A percentile compares a stretch with the other conserved stretches of the same genome.
phyloP scores from a whole-genome alignment of 2,797 vertebrate species.

The Chrysocyon brachyurus region DNA sequence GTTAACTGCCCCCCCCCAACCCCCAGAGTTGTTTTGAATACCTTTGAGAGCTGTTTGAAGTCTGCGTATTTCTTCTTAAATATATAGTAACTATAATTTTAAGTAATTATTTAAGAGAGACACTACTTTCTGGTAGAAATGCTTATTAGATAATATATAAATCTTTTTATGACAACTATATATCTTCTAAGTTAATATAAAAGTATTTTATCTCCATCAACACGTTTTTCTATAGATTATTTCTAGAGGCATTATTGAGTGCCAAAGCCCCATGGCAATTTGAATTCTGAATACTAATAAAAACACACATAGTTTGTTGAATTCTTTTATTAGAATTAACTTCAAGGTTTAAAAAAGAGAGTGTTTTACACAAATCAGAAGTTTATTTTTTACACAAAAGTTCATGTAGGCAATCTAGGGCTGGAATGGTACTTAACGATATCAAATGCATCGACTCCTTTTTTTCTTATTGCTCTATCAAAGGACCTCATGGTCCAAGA shows the following conservation, averaged over 20 bases:
- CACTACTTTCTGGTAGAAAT: constrained; percentile 27
- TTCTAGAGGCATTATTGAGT: background rate
- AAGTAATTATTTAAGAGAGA: constrained; percentile 41
- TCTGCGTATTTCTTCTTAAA: constrained; percentile 6
- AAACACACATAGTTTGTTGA: background rate
- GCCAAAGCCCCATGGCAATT: background rate
- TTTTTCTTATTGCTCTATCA: background rate
- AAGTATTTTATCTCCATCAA: background rate
- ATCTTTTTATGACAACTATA: background rate
- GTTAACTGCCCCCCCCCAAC: background rate
- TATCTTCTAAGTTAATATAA: background rate
- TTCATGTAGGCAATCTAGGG: background rate
- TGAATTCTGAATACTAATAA: constrained; percentile 30
- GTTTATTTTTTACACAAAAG: background rate
- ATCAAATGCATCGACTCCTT: background rate
- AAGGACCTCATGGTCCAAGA: background rate
- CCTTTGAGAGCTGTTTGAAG: constrained; percentile 11
- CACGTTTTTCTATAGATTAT: background rate
- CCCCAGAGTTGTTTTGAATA: background rate
- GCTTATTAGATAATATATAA: background rate
- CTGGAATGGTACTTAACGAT: background rate
- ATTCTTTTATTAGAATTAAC: background rate
- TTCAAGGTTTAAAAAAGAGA: background rate
- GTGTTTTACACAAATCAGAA: background rate
- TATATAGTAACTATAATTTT: background rate